Percentiles rank a stretch among this genome's conserved stretches.
Evolutionary conservation across 2,113 vertebrate genomes (phyloP).

Genomic region (Cyphomyrus plagiostoma): DNA sequence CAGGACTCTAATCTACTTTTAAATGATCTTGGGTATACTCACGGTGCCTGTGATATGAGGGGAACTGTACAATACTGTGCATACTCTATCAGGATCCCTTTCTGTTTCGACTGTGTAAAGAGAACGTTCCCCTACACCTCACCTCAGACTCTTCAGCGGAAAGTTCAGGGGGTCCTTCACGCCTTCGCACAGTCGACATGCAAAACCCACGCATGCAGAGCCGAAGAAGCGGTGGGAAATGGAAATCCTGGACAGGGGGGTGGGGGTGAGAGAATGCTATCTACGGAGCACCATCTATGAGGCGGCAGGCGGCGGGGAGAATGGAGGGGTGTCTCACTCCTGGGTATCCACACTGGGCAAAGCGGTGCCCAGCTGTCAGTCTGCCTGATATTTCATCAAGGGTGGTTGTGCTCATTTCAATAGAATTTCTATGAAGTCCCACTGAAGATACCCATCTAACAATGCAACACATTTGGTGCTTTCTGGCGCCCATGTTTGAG

Average conservation of each 20-base stretch:
- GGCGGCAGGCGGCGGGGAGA: not conserved
- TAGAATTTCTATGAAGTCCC: not conserved
- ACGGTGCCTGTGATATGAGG: not conserved
- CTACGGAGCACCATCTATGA: not conserved
- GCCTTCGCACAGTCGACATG: not conserved
- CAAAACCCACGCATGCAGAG: not conserved
- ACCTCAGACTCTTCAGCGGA: not conserved
- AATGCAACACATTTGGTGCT: not conserved
- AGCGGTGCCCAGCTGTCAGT: slow-evolving; percentile 60
- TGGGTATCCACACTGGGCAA: slow-evolving; percentile 53
- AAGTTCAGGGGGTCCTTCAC: not conserved
- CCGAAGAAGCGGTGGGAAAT: slow-evolving; percentile 33
- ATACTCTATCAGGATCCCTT: not conserved
- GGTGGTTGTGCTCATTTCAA: not conserved
- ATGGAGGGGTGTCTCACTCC: slow-evolving; percentile 50
- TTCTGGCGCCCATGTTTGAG: not conserved
- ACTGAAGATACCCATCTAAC: not conserved
- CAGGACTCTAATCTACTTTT: not conserved
- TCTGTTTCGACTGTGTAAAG: not conserved
- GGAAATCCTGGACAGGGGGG: slow-evolving; percentile 4
- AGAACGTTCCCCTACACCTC: not conserved
- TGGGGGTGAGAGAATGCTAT: slow-evolving; percentile 6
- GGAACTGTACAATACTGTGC: not conserved
- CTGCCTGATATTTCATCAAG: slow-evolving; percentile 47
- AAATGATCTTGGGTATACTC: not conserved